phyloP scores from a whole-genome alignment of 2,113 vertebrate genomes.

The Gracilinanus agilis region DNA sequence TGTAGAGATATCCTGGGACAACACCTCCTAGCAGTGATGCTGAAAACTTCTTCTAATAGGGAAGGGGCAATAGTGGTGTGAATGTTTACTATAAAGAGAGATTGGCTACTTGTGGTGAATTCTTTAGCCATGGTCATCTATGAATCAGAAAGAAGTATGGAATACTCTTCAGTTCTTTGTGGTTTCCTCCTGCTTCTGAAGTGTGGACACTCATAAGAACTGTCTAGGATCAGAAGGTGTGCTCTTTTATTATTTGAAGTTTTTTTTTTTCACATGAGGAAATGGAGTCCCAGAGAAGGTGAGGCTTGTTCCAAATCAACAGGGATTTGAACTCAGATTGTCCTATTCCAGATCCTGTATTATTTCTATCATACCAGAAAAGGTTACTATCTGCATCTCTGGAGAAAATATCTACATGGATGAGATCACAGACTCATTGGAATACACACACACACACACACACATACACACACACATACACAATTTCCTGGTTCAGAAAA shows the following conservation, averaged over 20 bases:
- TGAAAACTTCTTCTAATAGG: not conserved
- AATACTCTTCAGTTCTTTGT: not conserved
- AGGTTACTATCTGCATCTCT: not conserved
- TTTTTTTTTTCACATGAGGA: not conserved
- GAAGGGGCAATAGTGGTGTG: not conserved
- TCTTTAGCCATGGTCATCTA: not conserved
- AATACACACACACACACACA: not conserved
- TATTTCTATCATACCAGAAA: not conserved
- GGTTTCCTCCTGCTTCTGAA: not conserved
- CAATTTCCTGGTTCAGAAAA: not conserved
- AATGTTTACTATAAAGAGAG: not conserved
- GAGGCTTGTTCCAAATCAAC: not conserved
- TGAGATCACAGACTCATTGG: too few relatives aligned
- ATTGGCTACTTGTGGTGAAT: not conserved
- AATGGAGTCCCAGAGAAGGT: too few relatives aligned
- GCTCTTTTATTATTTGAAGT: not conserved
- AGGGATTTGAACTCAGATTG: not conserved
- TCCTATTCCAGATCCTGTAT: not conserved
- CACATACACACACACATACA: not conserved
- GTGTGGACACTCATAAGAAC: not conserved
- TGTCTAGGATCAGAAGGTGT: not conserved
- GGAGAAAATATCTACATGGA: not conserved
- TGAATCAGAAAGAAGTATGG: too few relatives aligned
- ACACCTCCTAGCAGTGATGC: not conserved
- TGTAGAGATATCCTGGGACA: not conserved